Conservation (phyloP, 1,140 invertebrate genomes). For the Drosophila sulfurigaster region DNA sequence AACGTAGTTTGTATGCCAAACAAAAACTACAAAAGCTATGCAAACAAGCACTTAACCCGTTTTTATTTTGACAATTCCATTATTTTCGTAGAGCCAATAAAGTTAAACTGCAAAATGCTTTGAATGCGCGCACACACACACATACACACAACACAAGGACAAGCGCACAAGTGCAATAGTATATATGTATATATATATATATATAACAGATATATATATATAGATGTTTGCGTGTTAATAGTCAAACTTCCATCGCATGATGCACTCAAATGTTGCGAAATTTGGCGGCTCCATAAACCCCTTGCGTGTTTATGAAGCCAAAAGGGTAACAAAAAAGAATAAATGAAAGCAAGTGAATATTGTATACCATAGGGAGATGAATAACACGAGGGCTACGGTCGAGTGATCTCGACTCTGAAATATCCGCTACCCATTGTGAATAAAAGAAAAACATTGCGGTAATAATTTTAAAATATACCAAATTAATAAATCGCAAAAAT, state of each 20-base stretch:
- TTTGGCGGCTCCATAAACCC: conserved; percentile 18
- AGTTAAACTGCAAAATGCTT: conserved; percentile 71
- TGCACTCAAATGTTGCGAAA: conserved; percentile 37
- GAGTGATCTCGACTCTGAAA: too few species aligned
- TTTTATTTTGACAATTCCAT: conserved; percentile 79
- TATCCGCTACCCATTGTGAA: too few species aligned
- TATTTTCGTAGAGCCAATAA: conserved; percentile 72
- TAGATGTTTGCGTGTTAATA: conserved; percentile 71
- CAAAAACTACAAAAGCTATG: conserved; percentile 65
- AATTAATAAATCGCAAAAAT: too few species aligned
- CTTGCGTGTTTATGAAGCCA: too few species aligned
- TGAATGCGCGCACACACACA: conserved; percentile 33
- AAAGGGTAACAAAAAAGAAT: conserved; percentile 9
- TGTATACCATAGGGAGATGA: too few species aligned
- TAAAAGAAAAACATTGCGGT: too few species aligned
- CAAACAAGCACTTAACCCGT: conserved; percentile 78
- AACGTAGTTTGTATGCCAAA: conserved; percentile 10
- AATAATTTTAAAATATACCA: too few species aligned
- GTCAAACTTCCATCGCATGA: conserved; percentile 25
- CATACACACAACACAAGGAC: conserved; percentile 1
- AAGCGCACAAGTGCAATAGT: conserved; percentile 19
- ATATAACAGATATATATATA: conserved; percentile 22
- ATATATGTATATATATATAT: conserved; percentile 68
- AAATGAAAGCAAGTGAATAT: too few species aligned
- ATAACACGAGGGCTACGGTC: too few species aligned